phyloP scores from a whole-genome alignment of 2,797 vertebrate species.

The Gallinago nigripennis region DNA sequence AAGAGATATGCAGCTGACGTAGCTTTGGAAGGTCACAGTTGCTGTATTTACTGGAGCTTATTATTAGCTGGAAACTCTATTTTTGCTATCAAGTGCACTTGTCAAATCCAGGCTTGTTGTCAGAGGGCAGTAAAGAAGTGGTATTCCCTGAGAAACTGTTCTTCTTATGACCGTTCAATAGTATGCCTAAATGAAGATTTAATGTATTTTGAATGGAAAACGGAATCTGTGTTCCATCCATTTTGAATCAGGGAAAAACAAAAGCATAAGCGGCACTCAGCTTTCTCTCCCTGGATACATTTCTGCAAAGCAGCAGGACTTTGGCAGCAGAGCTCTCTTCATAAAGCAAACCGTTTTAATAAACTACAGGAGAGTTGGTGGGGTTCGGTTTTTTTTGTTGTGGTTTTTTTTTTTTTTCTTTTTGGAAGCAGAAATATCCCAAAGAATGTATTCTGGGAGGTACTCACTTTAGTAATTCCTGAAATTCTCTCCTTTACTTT shows the following conservation, averaged over 20 bases:
- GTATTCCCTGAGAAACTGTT: slow-evolving; percentile 67
- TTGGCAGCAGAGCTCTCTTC: slow-evolving; percentile 18
- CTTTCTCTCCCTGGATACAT: slow-evolving; percentile 43
- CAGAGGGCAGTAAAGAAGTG: slow-evolving; percentile 45
- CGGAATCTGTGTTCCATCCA: slow-evolving; percentile 33
- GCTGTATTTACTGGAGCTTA: slow-evolving; percentile 56
- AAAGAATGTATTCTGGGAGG: slow-evolving; percentile 3
- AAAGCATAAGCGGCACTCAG: background rate
- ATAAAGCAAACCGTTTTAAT: slow-evolving; percentile 41
- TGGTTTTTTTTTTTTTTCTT: background rate
- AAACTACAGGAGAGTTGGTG: background rate
- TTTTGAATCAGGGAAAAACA: slow-evolving; percentile 50
- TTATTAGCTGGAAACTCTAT: slow-evolving; percentile 60
- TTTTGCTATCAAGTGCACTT: slow-evolving; percentile 66
- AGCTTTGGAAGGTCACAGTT: slow-evolving; percentile 59
- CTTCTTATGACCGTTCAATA: slow-evolving; percentile 63
- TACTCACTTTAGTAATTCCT: slow-evolving; percentile 13
- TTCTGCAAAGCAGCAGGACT: slow-evolving; percentile 37
- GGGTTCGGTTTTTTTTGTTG: background rate
- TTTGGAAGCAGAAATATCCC: slow-evolving; percentile 8
- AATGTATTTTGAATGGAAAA: slow-evolving; percentile 68
- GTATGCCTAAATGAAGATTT: slow-evolving; percentile 65
- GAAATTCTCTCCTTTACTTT: slow-evolving; percentile 40
- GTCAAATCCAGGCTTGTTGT: slow-evolving; percentile 62
- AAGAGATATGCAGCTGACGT: background rate